These are phyloP conservation scores for Macrophya annulata DNA, from an alignment of 2,888 invertebrate genomes.

Conservation along the genomic window DNA sequence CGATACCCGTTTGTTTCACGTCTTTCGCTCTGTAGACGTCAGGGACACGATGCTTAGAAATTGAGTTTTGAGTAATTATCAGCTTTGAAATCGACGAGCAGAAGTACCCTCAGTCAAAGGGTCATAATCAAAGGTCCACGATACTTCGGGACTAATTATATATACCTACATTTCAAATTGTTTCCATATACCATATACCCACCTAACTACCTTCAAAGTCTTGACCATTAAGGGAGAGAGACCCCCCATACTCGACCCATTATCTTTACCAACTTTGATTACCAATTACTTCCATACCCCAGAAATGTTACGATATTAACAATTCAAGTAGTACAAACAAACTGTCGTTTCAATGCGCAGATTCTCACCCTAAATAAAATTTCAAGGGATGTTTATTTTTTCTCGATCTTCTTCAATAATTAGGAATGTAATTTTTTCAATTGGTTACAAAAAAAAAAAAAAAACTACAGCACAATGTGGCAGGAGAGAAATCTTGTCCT, in stretches of 20 bases:
- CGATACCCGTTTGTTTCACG: slow-evolving; percentile 19
- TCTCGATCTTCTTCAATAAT: too few species aligned
- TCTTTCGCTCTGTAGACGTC: background rate
- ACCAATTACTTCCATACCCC: background rate
- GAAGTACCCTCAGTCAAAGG: slow-evolving; percentile 37
- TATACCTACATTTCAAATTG: background rate
- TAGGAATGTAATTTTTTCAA: too few species aligned
- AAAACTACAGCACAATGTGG: too few species aligned
- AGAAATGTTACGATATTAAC: too few species aligned
- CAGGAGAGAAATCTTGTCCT: too few species aligned
- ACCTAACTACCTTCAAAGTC: background rate
- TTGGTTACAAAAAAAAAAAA: too few species aligned
- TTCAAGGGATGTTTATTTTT: too few species aligned
- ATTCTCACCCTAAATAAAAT: background rate
- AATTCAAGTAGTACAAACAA: background rate
- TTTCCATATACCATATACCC: background rate
- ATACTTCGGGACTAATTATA: background rate
- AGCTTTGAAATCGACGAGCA: slow-evolving; percentile 13
- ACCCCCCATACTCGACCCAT: background rate
- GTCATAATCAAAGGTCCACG: slow-evolving; percentile 13
- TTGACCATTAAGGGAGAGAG: background rate
- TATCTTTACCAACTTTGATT: background rate
- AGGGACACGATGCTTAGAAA: background rate
- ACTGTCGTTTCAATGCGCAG: too few species aligned
- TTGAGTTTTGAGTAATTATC: slow-evolving; percentile 24